Base-by-base conservation (phyloP, 2,797 vertebrate genomes). In the Fundulus diaphanus region DNA sequence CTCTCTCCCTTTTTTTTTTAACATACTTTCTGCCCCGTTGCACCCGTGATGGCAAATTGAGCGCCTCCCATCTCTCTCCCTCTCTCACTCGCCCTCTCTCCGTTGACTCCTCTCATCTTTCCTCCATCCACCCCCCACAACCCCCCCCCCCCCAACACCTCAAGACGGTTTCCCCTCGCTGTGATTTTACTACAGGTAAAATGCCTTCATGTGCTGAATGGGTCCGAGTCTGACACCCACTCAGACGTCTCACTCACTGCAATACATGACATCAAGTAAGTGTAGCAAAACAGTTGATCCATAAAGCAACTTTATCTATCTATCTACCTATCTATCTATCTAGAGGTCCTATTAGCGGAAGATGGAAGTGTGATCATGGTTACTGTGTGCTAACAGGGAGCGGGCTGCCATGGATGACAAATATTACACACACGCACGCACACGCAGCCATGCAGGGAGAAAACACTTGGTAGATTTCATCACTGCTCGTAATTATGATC, bases 401-500 rank as follows among this genome's bases (percentile, higher is more conserved):
- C 93, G 94, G 91, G 87, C 90, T 93, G 93, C 92, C 94, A 71
- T 83, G 78, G 83, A 96, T 98, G 97, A 98, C 97, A 97, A 97
- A 98, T 98, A 96, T 93, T 87, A 95, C 95, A 94, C 95, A 95
- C 89, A 93, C 96, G 15, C 56, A 94, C 89, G 95, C 95, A 95
- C 89, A 96, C 95, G 54, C 87, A 86, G 83, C 81, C 85, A 90
- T 80, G 86, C 84, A 89, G 82, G 88, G 85, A 97, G 94, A 97
- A 96, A 97, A 96, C 97, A 98, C 97, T 96, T 96, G 96, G 96
- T 96, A 97, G 97, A 97, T 98, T 98, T 98, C 97, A 99, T 99
- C 97, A 97, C 98, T 96, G 96, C 95, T 95, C 96, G 96, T 99
- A 98, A 99, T 99, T 99, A 98, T 97, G 97, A 97, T 96, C 95